Conservation (phyloP, 2,797 vertebrate species). For the Poeciliopsis paucimaculata region DNA sequence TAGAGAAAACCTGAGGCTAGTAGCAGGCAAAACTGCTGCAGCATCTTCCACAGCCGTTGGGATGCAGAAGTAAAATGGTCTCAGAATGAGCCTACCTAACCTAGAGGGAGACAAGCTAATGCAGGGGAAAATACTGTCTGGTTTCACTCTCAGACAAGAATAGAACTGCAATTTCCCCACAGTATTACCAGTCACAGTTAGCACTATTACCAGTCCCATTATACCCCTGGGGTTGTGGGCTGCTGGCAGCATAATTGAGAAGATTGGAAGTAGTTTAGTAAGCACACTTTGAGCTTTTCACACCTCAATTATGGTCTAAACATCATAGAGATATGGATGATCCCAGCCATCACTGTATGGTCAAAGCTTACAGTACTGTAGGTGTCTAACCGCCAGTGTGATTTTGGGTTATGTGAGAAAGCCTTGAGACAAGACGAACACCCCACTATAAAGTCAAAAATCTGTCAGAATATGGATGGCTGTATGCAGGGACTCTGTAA, state of each 20-base stretch:
- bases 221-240: neutral
- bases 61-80: neutral
- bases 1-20: neutral
- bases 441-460: neutral
- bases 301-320: neutral
- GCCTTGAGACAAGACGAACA: neutral
- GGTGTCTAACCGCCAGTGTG: neutral
- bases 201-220: neutral
- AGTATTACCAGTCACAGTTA: neutral
- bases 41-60: neutral
- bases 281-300: neutral
- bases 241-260: neutral
- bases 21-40: neutral
- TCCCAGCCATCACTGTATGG: neutral
- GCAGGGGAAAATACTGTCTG: neutral
- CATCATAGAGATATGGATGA: neutral
- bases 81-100: neutral
- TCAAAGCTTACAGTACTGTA: neutral
- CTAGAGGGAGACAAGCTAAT: neutral
- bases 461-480: neutral
- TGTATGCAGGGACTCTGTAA: neutral
- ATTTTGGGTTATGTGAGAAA: neutral
- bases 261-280: neutral
- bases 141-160: neutral
- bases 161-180: constrained; percentile 3